Conservation (phyloP, 2,888 invertebrate species). For the Tetragnatha montana region DNA sequence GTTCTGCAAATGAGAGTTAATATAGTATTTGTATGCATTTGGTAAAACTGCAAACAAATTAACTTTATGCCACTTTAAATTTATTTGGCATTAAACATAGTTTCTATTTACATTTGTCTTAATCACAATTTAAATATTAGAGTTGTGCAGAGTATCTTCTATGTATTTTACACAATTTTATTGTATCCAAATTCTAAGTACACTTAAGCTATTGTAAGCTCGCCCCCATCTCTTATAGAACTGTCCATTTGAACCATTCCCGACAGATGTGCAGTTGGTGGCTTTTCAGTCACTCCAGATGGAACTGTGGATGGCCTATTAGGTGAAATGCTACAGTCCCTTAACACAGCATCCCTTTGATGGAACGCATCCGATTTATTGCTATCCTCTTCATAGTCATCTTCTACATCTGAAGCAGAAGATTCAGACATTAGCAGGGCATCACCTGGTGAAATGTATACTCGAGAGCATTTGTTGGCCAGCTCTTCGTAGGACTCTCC, state of each 20-base stretch:
- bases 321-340: conserved; percentile 23
- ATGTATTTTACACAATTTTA: conserved; percentile 29
- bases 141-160: conserved; percentile 56
- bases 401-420: conserved; percentile 67
- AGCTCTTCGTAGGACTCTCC: conserved; percentile 77
- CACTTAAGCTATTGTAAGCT: conserved; percentile 70
- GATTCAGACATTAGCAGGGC: conserved; percentile 60
- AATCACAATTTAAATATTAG: conserved; percentile 46
- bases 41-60: conserved; percentile 44
- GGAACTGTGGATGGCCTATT: conserved; percentile 46
- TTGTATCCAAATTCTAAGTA: conserved; percentile 43
- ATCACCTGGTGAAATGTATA: conserved; percentile 36
- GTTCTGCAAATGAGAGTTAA: conserved; percentile 41
- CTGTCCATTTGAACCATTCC: conserved; percentile 60
- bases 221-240: conserved; percentile 59
- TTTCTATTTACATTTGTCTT: conserved; percentile 52
- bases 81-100: conserved; percentile 52
- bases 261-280: conserved; percentile 40
- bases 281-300: conserved; percentile 27
- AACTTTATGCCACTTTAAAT: conserved; percentile 58
- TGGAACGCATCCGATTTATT: conserved; percentile 50
- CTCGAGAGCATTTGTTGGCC: conserved; percentile 74
- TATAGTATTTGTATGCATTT: conserved; percentile 19
- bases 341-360: conserved; percentile 31
- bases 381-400: conserved; percentile 66